Evolutionary conservation across 2,888 invertebrate genomes (phyloP).

Genomic region (Troilus luridus): DNA sequence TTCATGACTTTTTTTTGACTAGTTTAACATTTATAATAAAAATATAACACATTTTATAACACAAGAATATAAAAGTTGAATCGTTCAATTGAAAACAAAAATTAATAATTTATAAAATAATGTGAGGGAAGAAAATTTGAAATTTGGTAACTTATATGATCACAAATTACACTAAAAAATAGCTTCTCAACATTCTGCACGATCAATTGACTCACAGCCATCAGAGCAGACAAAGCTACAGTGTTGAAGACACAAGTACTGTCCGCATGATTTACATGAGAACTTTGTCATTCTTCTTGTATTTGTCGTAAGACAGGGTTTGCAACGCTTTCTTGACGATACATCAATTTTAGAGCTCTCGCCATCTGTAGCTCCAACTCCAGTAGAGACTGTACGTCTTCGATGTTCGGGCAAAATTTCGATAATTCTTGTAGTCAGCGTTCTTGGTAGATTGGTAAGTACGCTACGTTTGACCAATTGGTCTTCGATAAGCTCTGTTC

Average conservation of each 20-base stretch:
- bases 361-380: too few species aligned
- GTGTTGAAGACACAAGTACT: conserved; percentile 60
- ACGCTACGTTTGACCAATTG: conserved; percentile 59
- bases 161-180: background rate
- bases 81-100: too few species aligned
- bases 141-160: too few species aligned
- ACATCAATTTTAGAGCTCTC: too few species aligned
- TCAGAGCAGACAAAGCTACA: conserved; percentile 59
- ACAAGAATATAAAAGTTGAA: too few species aligned
- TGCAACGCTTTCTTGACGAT: too few species aligned
- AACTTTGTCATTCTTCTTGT: conserved; percentile 54
- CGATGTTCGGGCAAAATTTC: conserved; percentile 59
- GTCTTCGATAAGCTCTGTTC: conserved; percentile 59
- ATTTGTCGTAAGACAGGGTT: background rate
- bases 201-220: conserved; percentile 53
- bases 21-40: too few species aligned
- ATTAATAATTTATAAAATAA: too few species aligned
- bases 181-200: background rate
- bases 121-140: too few species aligned
- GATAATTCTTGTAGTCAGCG: conserved; percentile 57
- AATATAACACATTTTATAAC: too few species aligned
- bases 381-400: too few species aligned
- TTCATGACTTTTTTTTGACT: too few species aligned
- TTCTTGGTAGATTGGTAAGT: conserved; percentile 58
- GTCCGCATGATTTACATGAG: conserved; percentile 54